These are phyloP conservation scores for Phodopus roborovskii DNA, from an alignment of 2,113 vertebrate genomes.

Conservation along the genomic window DNA sequence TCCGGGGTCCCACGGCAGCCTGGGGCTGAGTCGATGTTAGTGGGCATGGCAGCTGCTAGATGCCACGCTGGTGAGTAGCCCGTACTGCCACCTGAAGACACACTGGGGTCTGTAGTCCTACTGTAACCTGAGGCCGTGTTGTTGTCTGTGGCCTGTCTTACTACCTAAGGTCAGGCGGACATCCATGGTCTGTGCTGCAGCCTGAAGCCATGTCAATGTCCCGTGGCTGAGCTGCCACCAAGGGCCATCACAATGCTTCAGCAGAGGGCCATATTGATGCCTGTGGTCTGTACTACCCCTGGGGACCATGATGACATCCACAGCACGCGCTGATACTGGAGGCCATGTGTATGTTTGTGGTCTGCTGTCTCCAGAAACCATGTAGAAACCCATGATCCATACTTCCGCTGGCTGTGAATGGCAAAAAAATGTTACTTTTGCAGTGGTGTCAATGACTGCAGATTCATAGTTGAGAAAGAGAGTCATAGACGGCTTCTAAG, in stretches of 20 bases:
- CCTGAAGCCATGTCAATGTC: not conserved
- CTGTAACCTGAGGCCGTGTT: not conserved
- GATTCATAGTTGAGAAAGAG: not conserved
- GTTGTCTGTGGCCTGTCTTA: not conserved
- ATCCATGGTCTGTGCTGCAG: not conserved
- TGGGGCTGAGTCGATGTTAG: not conserved
- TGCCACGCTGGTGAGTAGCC: too few species aligned
- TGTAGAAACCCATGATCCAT: not conserved
- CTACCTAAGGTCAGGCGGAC: not conserved
- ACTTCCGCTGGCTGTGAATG: not conserved
- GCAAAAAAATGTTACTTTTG: not conserved
- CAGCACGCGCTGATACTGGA: fast-evolving
- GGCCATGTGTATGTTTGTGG: not conserved
- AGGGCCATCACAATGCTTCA: not conserved
- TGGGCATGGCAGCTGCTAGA: too few species aligned
- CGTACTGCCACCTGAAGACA: not conserved
- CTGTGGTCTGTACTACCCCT: not conserved
- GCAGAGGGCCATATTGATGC: not conserved
- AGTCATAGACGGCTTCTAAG: not conserved
- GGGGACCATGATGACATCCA: not conserved
- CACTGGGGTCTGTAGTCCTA: not conserved
- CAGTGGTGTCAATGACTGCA: not conserved
- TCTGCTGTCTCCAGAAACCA: not conserved
- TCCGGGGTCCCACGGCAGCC: not conserved
- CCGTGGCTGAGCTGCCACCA: not conserved